Evolutionary conservation across 1,140 invertebrate genomes (phyloP).

Genomic region (Solenopsis fugax): DNA sequence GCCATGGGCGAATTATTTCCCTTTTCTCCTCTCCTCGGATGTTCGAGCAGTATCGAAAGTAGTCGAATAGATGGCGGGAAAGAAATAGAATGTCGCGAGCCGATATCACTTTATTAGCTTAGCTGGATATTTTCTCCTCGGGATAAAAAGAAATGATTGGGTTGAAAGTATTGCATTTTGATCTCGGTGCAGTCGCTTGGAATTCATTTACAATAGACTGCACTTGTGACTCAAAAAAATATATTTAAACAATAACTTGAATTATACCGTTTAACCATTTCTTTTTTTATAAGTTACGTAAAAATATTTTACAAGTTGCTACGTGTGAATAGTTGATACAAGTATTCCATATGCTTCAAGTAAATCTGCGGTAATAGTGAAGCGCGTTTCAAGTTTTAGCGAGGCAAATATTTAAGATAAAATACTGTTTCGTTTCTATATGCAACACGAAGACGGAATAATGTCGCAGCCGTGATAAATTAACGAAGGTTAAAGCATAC

Average conservation of each 20-base stretch:
- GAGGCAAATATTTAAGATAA: constrained; percentile 24
- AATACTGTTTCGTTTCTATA: background rate
- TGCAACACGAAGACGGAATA: constrained; percentile 2
- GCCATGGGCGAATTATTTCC: constrained; percentile 52
- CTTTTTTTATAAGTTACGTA: background rate
- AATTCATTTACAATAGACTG: background rate
- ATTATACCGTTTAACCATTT: background rate
- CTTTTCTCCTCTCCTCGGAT: constrained; percentile 15
- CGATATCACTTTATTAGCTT: constrained; percentile 56
- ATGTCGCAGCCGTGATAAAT: constrained; percentile 53
- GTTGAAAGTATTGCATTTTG: constrained; percentile 25
- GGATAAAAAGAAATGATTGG: constrained; percentile 36
- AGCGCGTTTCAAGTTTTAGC: background rate
- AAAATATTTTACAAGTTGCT: constrained; percentile 13
- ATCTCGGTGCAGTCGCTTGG: constrained; percentile 9
- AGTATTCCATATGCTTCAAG: background rate
- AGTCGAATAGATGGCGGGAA: constrained; percentile 34
- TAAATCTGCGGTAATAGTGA: background rate
- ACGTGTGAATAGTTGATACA: background rate
- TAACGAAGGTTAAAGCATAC: constrained; percentile 43
- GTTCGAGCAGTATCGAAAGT: constrained; percentile 57
- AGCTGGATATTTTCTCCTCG: constrained; percentile 50
- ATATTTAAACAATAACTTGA: background rate
- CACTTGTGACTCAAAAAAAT: background rate
- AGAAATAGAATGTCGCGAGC: constrained; percentile 29